Percentiles rank a stretch among this genome's conserved stretches.
phyloP scores from a whole-genome alignment of 2,113 vertebrate genomes.

The Ivindomyrus marchei region DNA sequence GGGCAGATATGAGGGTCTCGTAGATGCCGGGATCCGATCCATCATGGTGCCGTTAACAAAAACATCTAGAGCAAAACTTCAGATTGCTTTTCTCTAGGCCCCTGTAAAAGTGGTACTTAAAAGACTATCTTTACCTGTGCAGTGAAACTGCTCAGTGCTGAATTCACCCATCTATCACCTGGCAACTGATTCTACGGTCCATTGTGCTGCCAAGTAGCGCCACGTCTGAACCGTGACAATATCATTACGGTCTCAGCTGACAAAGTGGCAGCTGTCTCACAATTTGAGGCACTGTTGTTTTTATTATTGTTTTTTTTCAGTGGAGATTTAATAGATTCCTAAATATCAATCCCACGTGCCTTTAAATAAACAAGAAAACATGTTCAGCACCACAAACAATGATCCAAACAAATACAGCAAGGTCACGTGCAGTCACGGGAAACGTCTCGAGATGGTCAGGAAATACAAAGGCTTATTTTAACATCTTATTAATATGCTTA shows the following conservation, averaged over 20 bases:
- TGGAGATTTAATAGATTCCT: slow-evolving; percentile 41
- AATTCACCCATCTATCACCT: not conserved
- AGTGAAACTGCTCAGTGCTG: not conserved
- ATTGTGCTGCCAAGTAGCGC: slow-evolving; percentile 30
- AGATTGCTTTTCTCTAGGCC: not conserved
- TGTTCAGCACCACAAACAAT: not conserved
- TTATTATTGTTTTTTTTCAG: slow-evolving; percentile 30
- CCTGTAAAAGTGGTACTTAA: not conserved
- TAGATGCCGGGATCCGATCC: not conserved
- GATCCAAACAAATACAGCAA: not conserved
- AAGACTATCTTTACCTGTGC: not conserved
- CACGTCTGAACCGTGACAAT: slow-evolving; percentile 35
- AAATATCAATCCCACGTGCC: not conserved
- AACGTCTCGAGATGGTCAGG: not conserved
- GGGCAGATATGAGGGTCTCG: not conserved
- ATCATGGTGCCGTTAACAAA: not conserved
- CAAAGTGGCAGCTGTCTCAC: slow-evolving; percentile 42
- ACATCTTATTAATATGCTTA: not conserved
- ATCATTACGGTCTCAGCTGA: slow-evolving; percentile 55
- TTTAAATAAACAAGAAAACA: not conserved
- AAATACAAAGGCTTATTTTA: not conserved
- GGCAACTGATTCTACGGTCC: slow-evolving; percentile 24
- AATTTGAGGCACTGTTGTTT: slow-evolving; percentile 52
- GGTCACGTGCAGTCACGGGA: not conserved
- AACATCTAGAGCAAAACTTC: not conserved